Evolutionary conservation across 2,113 vertebrate species (phyloP), one percentile per base, ranked within the genome.

Genomic region (Myotis yumanensis): DNA sequence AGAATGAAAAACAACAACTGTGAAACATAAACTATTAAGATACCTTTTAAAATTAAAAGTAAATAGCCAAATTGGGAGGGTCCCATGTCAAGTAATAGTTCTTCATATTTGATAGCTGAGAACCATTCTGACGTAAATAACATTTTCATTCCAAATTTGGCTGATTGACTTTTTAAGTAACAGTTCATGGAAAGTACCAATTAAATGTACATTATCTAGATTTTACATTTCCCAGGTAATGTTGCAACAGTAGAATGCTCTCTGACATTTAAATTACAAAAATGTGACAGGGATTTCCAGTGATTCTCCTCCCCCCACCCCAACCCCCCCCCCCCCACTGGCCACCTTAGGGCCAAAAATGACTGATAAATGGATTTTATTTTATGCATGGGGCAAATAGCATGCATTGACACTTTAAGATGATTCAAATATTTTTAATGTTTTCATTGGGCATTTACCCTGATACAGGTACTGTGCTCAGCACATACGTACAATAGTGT

Each of bases 61-160:
- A 71, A 8, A 0, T 95, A 75, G 89, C 57, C 6, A 66, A 81
- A 91, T 86, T 16, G 17, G 30, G 82, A 59, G 62, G 82, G 11
- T 0, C 2, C 35, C 83, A 35, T 10, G 25, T 1, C 52, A 51
- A 90, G 83, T 88, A 86, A 80, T 81, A 66, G 84, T 68, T 92
- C 4, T 64, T 52, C n/a, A 7, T 69, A 1, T 25, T 52, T 90
- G 20, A 90, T 0, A 0, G 4, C 1, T 35, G 7, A 59, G 4
- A 59, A 83, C 66, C 22, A 9, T 3, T 52, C 2, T 86, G 48
- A 48, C 0, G 0, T 4, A 94, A 48, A 46, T 11, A 52, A 32
- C 35, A 82, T 62, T 91, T 97, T 83, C 43, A 54, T 77, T 95
- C 92, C 32, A 92, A 22, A 28, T 86, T 7, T 89, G 86, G 3